Conservation (phyloP, 2,113 vertebrate genomes). For the Aphelocoma coerulescens region DNA sequence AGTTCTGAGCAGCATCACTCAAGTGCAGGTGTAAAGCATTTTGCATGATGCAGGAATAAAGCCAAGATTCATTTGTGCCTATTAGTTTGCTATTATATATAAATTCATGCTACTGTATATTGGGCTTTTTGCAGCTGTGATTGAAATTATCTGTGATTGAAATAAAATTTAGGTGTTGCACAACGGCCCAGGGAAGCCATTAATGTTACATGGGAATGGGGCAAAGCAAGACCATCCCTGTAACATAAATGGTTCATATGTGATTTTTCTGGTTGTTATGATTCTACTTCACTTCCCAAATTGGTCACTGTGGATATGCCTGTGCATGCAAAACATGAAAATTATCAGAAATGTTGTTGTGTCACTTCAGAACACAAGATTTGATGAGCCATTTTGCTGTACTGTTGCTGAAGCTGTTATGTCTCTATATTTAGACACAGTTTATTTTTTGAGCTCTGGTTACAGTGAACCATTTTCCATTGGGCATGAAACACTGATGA, state of each 20-base stretch:
- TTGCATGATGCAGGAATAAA: background rate
- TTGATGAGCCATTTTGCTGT: background rate
- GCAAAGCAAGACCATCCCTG: background rate
- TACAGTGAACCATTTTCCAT: background rate
- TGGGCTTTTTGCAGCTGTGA: background rate
- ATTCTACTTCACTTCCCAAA: background rate
- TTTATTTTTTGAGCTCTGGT: background rate
- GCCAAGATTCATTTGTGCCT: background rate
- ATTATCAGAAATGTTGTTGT: background rate
- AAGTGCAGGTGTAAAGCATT: background rate
- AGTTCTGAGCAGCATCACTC: background rate
- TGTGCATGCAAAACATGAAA: background rate
- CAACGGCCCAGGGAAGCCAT: background rate
- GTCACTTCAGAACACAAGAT: background rate
- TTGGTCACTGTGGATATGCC: background rate
- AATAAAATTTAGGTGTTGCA: background rate
- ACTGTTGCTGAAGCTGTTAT: background rate
- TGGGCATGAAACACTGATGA: background rate
- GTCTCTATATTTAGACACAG: background rate
- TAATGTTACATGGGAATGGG: rapidly evolving
- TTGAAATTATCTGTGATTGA: background rate
- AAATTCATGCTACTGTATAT: background rate
- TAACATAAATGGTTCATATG: background rate
- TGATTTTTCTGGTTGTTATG: background rate
- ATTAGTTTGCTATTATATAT: background rate